A percentile compares a stretch with the other conserved stretches of the same genome.
Conservation (phyloP, 2,797 vertebrate species). For the Cryptoblepharus egeriae region DNA sequence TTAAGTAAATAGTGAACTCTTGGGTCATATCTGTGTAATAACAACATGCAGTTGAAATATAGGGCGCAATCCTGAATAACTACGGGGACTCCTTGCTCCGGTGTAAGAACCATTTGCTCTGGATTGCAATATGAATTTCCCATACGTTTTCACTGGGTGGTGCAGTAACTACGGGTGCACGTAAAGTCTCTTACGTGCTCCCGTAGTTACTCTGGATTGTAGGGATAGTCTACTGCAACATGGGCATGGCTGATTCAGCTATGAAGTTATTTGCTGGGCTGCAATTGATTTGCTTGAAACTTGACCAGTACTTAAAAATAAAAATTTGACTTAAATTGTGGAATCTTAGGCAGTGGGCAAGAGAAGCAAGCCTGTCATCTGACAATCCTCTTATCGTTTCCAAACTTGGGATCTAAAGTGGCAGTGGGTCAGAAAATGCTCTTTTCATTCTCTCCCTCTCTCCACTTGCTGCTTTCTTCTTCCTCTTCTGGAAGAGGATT, state of each 20-base stretch:
- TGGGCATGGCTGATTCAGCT: neutral
- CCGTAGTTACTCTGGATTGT: too few relatives aligned
- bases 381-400: constrained; percentile 16
- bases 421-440: neutral
- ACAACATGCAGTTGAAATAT: neutral
- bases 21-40: neutral
- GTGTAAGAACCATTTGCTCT: too few relatives aligned
- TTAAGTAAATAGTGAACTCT: neutral
- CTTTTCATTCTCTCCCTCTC: neutral
- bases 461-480: constrained; percentile 8
- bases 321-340: constrained; percentile 16
- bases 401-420: neutral
- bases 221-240: neutral
- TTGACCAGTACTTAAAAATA: constrained; percentile 22
- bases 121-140: too few relatives aligned
- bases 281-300: constrained; percentile 10
- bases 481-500: constrained; percentile 24
- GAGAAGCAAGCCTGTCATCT: neutral
- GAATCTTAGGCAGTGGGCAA: neutral
- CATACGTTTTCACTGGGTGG: too few relatives aligned
- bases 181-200: too few relatives aligned
- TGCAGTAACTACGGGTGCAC: too few relatives aligned
- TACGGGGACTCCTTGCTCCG: too few relatives aligned
- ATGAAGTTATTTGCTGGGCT: neutral
- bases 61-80: too few relatives aligned